Base-by-base conservation (phyloP, 2,797 vertebrate genomes). In the Valencia hispanica region DNA sequence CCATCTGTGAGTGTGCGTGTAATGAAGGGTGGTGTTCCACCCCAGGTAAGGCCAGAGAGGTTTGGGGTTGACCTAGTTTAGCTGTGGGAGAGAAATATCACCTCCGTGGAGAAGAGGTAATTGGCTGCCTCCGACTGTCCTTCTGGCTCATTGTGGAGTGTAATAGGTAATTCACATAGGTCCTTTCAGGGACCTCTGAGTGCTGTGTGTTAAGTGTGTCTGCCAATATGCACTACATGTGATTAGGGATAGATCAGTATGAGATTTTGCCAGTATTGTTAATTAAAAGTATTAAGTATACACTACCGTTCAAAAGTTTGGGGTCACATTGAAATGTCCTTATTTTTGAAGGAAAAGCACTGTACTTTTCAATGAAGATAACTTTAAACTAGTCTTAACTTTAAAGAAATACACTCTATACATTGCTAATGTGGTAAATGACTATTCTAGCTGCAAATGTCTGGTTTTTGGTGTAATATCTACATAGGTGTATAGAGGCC, bases 41-140 rank as follows among this genome's bases (percentile, higher is more conserved):
- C 92, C 87, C 88, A 91, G 91, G 93, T 91, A 89, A 93, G 90
- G 91, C 92, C 90, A 92, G 75, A 88, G 86, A 92, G 91, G 90
- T 93, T 90, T 86, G 89, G 88, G 90, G 89, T 87, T 95, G 94
- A 94, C 94, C 93, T 93, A 94, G 88, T 95, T 95, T 92, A 92
- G 90, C 93, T 92, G 88, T 88, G 91, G 89, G 90, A 94, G 89
- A 94, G 90, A 93, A 92, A 93, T 94, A 93, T 94, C 88, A 91
- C 92, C 92, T 93, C 88, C 80, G 70, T 81, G 87, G 89, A 93
- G 91, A 84, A 89, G 89, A 91, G 90, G 93, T 94, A 95, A 94
- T 94, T 94, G 89, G 91, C 89, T 94, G 91, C 93, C 92, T 93
- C 88, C 82, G 83, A 93, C 92, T 93, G 93, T 94, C 94, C 90